A percentile compares a stretch with the other conserved stretches of the same genome.
Evolutionary conservation across 2,113 vertebrate genomes (phyloP).

Genomic region (Alethe diademata): DNA sequence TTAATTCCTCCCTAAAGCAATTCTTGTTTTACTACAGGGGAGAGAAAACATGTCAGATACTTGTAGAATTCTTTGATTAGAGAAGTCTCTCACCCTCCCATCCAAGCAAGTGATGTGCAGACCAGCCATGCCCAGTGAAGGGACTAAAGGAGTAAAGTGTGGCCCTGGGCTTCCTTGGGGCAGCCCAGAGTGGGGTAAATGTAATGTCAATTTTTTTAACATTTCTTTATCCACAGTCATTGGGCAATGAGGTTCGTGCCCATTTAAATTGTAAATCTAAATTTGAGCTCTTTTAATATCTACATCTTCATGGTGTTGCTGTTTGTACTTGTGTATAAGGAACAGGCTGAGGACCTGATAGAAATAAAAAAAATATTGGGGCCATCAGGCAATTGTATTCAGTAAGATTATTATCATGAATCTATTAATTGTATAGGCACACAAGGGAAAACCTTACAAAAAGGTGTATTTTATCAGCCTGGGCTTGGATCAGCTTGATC

Average conservation of each 20-base stretch:
- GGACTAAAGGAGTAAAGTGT: background rate
- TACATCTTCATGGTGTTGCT: background rate
- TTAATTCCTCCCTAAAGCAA: background rate
- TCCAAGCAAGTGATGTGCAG: background rate
- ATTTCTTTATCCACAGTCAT: rapidly evolving
- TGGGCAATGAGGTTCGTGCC: background rate
- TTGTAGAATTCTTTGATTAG: background rate
- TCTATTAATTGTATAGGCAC: background rate
- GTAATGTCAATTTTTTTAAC: background rate
- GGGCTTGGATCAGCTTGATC: background rate
- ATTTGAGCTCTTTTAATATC: background rate
- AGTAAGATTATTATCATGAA: background rate
- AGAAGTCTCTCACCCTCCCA: background rate
- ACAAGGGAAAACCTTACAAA: background rate
- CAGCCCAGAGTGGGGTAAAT: background rate
- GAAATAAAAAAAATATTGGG: background rate
- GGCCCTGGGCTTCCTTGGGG: background rate
- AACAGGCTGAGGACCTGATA: background rate
- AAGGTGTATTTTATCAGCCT: background rate
- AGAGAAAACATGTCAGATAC: background rate
- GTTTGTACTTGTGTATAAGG: background rate
- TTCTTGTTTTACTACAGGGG: background rate
- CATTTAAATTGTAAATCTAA: background rate
- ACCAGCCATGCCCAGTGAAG: background rate
- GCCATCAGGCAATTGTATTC: background rate